A percentile compares a stretch with the other conserved stretches of the same genome.
Evolutionary conservation across 2,888 invertebrate species (phyloP).

Genomic region (Drosophila bunnanda): DNA sequence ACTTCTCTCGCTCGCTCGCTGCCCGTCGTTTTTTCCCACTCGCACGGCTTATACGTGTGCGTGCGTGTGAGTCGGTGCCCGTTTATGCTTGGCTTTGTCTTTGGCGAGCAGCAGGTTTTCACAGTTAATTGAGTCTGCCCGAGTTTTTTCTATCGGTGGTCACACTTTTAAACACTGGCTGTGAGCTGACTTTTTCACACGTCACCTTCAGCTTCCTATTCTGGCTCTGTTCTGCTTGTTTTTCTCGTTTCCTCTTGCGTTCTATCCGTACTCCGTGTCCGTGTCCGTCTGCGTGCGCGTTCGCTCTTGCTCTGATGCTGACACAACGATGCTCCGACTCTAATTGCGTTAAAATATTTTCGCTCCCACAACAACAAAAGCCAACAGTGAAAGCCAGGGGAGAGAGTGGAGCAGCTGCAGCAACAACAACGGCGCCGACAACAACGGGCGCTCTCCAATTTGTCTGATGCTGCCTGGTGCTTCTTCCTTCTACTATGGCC

Average conservation of each 20-base stretch:
- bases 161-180: constrained; percentile 36
- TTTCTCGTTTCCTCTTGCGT: constrained; percentile 42
- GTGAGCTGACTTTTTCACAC: constrained; percentile 43
- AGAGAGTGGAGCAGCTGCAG: constrained; percentile 39
- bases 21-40: constrained; percentile 36
- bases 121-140: constrained; percentile 69
- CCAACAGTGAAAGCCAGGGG: constrained; percentile 45
- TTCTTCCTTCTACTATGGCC: constrained; percentile 52
- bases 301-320: constrained; percentile 73
- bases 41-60: constrained; percentile 9
- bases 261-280: constrained; percentile 69
- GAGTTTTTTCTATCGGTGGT: constrained; percentile 31
- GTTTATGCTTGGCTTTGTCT: constrained; percentile 36
- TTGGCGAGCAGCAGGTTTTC: constrained; percentile 52
- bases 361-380: constrained; percentile 70
- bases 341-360: constrained; percentile 82
- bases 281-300: constrained; percentile 79
- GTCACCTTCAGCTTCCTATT: constrained; percentile 32
- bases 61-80: constrained; percentile 12
- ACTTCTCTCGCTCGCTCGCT: constrained; percentile 34
- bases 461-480: constrained; percentile 59
- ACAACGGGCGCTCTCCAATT: constrained; percentile 70
- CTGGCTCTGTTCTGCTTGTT: constrained; percentile 23
- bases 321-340: constrained; percentile 68
- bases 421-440: constrained; percentile 41